Evolutionary conservation across 2,797 vertebrate species (phyloP), one percentile per base, ranked within the genome.

Genomic region (Microhierax caerulescens): DNA sequence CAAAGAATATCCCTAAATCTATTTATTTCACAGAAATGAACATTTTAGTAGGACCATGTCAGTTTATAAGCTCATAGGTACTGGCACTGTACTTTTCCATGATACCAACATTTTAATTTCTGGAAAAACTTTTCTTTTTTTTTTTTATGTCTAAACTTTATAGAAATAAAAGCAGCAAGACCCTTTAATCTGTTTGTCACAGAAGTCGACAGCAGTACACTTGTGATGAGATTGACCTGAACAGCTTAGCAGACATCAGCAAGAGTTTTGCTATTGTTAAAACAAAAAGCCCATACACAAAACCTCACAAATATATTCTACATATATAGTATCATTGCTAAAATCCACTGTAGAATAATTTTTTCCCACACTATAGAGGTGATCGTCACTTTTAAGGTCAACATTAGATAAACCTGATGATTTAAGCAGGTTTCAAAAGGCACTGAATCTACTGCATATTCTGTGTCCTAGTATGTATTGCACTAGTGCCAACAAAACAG

Each of bases 391-490:
- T 65, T 74, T 60, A 93, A 80, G 81, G 61, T 80, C 78, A 80
- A 45, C 10, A 24, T 32, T 27, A 91, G 51, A 77, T 37, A 77
- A 80, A 87, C 64, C 6, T 56, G 75, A 79, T 50, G 22, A 96
- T 88, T 60, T 77, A 69, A 96, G 53, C 86, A 96, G 27, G 48
- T 91, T 95, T 90, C 72, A 90, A 64, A 86, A 86, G 65, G 50
- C 81, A 89, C 37, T 37, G 36, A 82, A 77, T 51, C 61, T 65
- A 43, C 53, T 34, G 50, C 78, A 83, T 67, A 83, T 43, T 57
- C 30, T 60, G 23, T 65, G 67, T 72, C 61, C 70, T 37, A 36
- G 45, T 65, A 48, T 13, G 17, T 37, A 41, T 28, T 81, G 50
- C 41, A 65, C 65, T 45, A 54, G 34, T 54, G 77, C 23, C 10